Conservation (phyloP, 2,797 vertebrate genomes). For the Coregonus ussuriensis region DNA sequence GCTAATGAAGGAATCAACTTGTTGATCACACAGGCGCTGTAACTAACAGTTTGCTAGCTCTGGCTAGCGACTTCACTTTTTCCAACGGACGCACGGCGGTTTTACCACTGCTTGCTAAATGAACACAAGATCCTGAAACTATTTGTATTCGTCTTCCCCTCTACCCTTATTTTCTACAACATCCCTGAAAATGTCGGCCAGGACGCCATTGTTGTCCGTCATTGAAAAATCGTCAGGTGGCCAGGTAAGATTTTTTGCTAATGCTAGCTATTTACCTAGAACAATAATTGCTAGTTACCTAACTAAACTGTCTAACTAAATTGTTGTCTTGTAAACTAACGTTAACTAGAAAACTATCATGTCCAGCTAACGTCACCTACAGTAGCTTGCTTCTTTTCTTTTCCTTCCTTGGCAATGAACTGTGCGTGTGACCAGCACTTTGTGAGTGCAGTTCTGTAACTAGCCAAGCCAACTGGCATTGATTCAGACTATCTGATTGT, state of each 20-base stretch:
- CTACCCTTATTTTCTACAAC: neutral
- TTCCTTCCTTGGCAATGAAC: no score
- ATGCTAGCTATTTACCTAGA: neutral
- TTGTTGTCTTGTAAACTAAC: neutral
- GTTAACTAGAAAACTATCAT: no score
- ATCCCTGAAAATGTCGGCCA: neutral
- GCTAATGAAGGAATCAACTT: neutral
- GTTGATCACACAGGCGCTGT: neutral
- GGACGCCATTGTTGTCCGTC: constrained; percentile 3
- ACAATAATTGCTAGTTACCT: neutral
- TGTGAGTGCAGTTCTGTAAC: neutral
- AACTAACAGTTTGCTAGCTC: no score
- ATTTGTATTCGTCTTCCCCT: neutral
- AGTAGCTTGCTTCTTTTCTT: neutral
- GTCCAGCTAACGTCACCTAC: neutral
- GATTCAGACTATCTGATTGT: neutral
- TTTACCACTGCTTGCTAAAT: neutral
- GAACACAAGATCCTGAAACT: neutral
- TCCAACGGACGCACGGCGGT: neutral
- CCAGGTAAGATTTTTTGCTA: neutral
- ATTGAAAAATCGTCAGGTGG: constrained; percentile 4
- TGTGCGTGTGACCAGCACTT: neutral
- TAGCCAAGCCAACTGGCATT: neutral
- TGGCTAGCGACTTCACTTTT: neutral
- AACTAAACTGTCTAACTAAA: neutral